Conservation (phyloP, 2,888 invertebrate species). For the Drosophila pegasa region DNA sequence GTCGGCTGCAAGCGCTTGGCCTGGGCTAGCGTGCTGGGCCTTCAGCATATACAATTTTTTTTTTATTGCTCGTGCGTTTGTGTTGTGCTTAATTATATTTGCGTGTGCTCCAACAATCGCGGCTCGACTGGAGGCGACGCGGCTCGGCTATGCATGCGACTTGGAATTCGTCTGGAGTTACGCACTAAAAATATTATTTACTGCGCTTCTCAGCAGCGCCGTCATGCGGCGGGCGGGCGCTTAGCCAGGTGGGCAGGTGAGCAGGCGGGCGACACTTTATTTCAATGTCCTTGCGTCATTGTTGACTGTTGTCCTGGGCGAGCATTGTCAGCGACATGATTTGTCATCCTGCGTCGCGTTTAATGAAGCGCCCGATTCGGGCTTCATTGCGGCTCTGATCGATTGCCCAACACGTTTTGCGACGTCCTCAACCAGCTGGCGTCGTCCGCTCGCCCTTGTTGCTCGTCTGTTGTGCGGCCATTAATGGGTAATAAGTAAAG, state of each 20-base stretch:
- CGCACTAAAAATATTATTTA: constrained; percentile 62
- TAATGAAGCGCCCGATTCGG: constrained; percentile 61
- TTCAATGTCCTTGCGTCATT: constrained; percentile 60
- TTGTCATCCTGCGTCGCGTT: constrained; percentile 70
- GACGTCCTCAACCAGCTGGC: constrained; percentile 35
- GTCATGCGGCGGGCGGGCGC: constrained; percentile 8
- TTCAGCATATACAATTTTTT: neutral
- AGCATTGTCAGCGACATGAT: constrained; percentile 77
- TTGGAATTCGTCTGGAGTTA: constrained; percentile 26
- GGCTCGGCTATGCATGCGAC: constrained; percentile 32
- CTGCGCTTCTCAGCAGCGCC: constrained; percentile 26
- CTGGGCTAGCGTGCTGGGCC: constrained; percentile 58
- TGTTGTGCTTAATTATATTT: constrained; percentile 78
- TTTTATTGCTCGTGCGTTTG: constrained; percentile 64
- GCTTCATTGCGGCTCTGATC: constrained; percentile 68
- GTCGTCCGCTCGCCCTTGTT: constrained; percentile 2
- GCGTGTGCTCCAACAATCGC: constrained; percentile 74
- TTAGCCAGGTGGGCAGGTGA: constrained; percentile 16
- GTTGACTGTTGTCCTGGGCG: constrained; percentile 54
- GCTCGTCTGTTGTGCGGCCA: constrained; percentile 50
- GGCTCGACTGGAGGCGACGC: neutral
- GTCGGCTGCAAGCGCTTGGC: constrained; percentile 24
- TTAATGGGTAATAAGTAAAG: constrained; percentile 83
- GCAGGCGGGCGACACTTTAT: constrained; percentile 43
- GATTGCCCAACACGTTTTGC: constrained; percentile 72